phyloP scores from a whole-genome alignment of 2,797 vertebrate genomes.

The Discoglossus pictus region DNA sequence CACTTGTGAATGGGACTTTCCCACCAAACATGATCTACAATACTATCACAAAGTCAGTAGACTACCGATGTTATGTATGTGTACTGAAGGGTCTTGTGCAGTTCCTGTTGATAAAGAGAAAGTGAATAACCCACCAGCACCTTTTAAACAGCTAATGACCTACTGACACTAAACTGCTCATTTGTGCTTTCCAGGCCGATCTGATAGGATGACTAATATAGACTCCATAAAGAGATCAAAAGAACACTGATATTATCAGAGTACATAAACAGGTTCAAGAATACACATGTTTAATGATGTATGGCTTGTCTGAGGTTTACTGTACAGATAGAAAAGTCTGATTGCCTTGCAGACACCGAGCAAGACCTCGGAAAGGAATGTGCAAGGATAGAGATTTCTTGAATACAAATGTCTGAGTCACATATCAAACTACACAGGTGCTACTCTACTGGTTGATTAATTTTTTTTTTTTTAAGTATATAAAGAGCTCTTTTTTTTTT shows the following conservation, averaged over 20 bases:
- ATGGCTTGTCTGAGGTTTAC: slow-evolving; percentile 16
- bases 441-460: too few relatives aligned
- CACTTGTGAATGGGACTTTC: too few relatives aligned
- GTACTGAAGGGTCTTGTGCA: slow-evolving; percentile 10
- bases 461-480: too few relatives aligned
- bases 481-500: too few relatives aligned
- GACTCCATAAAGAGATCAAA: background rate
- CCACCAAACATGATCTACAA: too few relatives aligned
- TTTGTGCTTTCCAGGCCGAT: too few relatives aligned
- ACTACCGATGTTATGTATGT: too few relatives aligned
- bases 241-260: slow-evolving; percentile 1
- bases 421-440: background rate
- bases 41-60: too few relatives aligned
- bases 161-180: too few relatives aligned
- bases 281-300: slow-evolving; percentile 5
- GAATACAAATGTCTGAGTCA: slow-evolving; percentile 1
- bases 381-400: background rate
- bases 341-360: slow-evolving; percentile 8
- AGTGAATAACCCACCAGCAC: background rate
- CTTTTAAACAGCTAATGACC: background rate
- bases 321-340: slow-evolving; percentile 10
- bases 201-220: too few relatives aligned
- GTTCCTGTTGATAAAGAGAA: slow-evolving; percentile 4
- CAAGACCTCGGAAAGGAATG: slow-evolving; percentile 8
- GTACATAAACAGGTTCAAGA: background rate